Base-by-base conservation (phyloP, 2,888 invertebrate species). In the Lydus trimaculatus region DNA sequence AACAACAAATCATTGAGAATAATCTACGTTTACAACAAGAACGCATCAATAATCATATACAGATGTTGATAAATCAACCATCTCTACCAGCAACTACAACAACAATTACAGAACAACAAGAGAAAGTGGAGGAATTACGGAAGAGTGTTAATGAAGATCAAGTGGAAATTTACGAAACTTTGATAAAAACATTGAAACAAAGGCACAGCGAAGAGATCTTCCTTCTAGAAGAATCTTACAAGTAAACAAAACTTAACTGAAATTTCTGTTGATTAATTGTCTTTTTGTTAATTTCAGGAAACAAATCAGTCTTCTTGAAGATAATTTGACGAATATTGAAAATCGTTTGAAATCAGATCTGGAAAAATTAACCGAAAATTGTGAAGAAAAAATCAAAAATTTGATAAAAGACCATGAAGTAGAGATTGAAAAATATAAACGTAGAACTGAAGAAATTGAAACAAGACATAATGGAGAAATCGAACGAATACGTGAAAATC, bases 121-220 rank as follows among this genome's bases (percentile, higher is more conserved):
- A 75, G 39, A 72, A 86, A 82, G 67, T 86, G 83, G 76, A 86
- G 80, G 80, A 86, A 82, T 66, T 80, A 59, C 76, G 70, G 64
- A 77, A 75, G 73, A 70, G 63, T 7, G 68, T 66, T 48, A 65
- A 68, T 4, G 81, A 81, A 62, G 80, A 81, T 67, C 77, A 75
- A 61, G 67, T 74, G 15, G 78, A 81, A 61, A 73, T 80, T n/a
- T 76, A 79, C 65, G 82, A 83, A 48, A 80, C 80, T 62, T 76
- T 90, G 13, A 86, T 90, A 1, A 84, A 85, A 43, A 87, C 87
- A 0, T 78, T 90, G 76, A 81, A 79, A 69, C 88, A 89, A 73
- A 87, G 89, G 73, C 90, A 90, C 67, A 86, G 89, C 56, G 90
- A 89, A 73, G 90, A 90, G 81, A 86, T 89, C 48, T 89, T 90